These are phyloP conservation scores for Xenopus tropicalis DNA, from an alignment of 2,113 vertebrate genomes.

Conservation along the genomic window DNA sequence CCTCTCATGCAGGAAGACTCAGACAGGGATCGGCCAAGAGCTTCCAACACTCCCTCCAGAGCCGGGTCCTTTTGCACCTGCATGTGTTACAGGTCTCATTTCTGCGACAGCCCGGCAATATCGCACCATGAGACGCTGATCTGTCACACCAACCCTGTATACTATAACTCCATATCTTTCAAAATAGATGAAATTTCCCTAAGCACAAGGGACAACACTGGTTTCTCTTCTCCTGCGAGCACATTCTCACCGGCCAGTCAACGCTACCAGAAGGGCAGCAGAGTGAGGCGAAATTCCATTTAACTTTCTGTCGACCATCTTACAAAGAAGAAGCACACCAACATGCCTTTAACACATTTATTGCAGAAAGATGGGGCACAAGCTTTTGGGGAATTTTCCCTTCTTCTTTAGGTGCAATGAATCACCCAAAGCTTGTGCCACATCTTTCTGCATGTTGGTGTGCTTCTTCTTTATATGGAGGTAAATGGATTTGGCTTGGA, in stretches of 20 bases:
- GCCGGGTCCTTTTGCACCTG: slow-evolving; percentile 75
- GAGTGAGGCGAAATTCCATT: slow-evolving; percentile 78
- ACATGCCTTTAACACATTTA: no score
- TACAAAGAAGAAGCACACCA: no score
- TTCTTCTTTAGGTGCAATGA: no score
- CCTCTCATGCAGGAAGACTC: slow-evolving; percentile 65
- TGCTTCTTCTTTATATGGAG: no score
- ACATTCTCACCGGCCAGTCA: slow-evolving; percentile 63
- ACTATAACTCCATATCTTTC: slow-evolving; percentile 78
- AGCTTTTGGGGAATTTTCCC: no score
- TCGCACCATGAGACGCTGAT: slow-evolving; percentile 62
- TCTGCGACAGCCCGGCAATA: slow-evolving; percentile 64
- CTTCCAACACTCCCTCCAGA: slow-evolving; percentile 52
- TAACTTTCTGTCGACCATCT: slow-evolving; percentile 54
- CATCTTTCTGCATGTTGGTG: no score
- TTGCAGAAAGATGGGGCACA: no score
- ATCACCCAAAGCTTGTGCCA: no score
- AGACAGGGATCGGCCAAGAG: slow-evolving; percentile 49
- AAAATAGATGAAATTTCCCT: slow-evolving; percentile 70
- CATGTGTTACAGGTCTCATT: slow-evolving; percentile 73
- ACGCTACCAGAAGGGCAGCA: slow-evolving; percentile 59
- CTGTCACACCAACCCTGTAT: slow-evolving; percentile 76
- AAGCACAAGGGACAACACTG: slow-evolving; percentile 73
- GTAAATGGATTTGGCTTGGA: no score
- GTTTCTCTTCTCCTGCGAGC: slow-evolving; percentile 79